Percentiles rank a stretch among this genome's conserved stretches.
Conservation (phyloP, 1,140 invertebrate species). For the Caenorhabditis tropicalis region DNA sequence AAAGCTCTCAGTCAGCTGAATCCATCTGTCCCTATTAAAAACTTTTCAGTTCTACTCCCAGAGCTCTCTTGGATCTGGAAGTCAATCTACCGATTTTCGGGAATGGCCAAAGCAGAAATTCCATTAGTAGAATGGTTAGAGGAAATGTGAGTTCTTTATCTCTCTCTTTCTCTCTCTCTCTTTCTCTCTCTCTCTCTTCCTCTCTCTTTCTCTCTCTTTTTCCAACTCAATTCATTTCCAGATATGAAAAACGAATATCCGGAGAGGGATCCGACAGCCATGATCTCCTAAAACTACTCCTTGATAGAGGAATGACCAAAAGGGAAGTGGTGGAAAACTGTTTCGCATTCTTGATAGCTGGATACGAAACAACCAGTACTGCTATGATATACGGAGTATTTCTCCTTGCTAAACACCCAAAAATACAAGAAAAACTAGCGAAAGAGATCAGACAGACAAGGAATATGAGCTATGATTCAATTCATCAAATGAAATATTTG, state of each 20-base stretch:
- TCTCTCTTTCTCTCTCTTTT: too few species aligned
- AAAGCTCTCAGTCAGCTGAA: too few species aligned
- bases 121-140: slow-evolving; percentile 12
- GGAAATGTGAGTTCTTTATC: background rate
- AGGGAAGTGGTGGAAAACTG: slow-evolving; percentile 56
- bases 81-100: background rate
- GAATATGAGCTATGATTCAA: slow-evolving; percentile 61
- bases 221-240: background rate
- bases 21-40: too few species aligned
- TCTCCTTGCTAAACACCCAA: slow-evolving; percentile 72
- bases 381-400: slow-evolving; percentile 72
- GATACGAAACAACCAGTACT: slow-evolving; percentile 74
- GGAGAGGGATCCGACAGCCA: slow-evolving; percentile 19
- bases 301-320: slow-evolving; percentile 23
- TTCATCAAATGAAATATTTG: slow-evolving; percentile 71
- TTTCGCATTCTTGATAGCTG: slow-evolving; percentile 73
- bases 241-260: background rate
- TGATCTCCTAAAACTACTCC: slow-evolving; percentile 29
- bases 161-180: background rate
- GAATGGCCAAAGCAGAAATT: slow-evolving; percentile 2
- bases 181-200: background rate
- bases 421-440: slow-evolving; percentile 73
- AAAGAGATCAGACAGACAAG: slow-evolving; percentile 67
- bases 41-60: slow-evolving; percentile 37
- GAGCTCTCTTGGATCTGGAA: slow-evolving; percentile 37